Percentiles rank a stretch among this genome's conserved stretches.
phyloP scores from a whole-genome alignment of 1,140 invertebrate genomes.

The Platyura marginata region DNA sequence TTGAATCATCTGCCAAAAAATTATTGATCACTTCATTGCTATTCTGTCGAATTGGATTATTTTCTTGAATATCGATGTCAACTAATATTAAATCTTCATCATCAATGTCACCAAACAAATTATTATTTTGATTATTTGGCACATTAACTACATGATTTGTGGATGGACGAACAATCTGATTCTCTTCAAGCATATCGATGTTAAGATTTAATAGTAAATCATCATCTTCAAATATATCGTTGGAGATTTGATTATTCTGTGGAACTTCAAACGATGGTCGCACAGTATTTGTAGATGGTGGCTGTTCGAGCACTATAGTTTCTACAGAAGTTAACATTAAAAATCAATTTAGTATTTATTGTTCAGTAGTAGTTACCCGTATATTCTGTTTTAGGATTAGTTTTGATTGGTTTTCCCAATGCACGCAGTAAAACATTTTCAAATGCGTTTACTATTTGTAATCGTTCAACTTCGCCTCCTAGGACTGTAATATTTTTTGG shows the following conservation, averaged over 20 bases:
- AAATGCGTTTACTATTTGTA: constrained; percentile 34
- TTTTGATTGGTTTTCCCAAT: constrained; percentile 30
- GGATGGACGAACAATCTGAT: not conserved
- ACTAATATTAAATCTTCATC: not conserved
- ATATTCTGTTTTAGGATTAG: constrained; percentile 24
- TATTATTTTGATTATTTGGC: not conserved
- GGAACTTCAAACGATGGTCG: not conserved
- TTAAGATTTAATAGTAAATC: not conserved
- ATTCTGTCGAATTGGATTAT: not conserved
- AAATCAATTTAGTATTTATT: not conserved
- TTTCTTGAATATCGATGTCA: not conserved
- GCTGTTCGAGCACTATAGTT: not conserved
- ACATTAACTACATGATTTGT: not conserved
- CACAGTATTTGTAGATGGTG: not conserved
- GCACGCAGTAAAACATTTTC: constrained; percentile 39
- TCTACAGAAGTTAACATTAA: not conserved
- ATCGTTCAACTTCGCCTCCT: constrained; percentile 53
- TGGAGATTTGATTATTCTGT: not conserved
- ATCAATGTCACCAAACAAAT: not conserved
- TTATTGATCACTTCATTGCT: not conserved
- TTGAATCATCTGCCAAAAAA: too few species aligned
- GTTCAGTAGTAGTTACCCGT: not conserved
- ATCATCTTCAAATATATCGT: not conserved
- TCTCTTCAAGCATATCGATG: not conserved
- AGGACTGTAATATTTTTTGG: constrained; percentile 39